Percentiles rank a stretch among this genome's conserved stretches.
phyloP scores from a whole-genome alignment of 1,140 invertebrate genomes.

The Eupristina koningsbergeri region DNA sequence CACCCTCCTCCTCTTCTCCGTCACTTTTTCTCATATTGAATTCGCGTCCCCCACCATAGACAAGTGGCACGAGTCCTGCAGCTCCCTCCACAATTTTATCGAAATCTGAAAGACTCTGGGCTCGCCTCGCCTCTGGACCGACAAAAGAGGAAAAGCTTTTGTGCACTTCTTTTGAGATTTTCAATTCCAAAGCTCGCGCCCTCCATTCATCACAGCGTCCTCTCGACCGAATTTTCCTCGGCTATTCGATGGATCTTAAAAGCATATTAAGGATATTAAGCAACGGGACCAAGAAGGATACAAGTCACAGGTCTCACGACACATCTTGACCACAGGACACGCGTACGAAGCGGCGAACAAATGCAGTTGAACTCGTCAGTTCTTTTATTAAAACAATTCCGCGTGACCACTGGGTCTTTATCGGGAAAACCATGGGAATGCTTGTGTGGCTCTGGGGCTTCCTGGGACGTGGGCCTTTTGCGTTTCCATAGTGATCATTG shows the following conservation, averaged over 20 bases:
- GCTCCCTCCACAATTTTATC: not conserved
- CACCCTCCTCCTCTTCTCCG: too few relatives aligned
- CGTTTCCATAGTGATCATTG: not conserved
- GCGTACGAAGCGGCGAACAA: not conserved
- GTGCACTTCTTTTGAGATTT: not conserved
- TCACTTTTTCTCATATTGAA: too few relatives aligned
- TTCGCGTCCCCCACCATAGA: not conserved
- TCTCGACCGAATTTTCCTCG: constrained; percentile 16
- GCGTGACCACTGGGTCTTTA: not conserved
- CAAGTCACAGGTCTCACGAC: too few relatives aligned
- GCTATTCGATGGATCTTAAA: constrained; percentile 32
- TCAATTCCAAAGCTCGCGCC: constrained; percentile 18
- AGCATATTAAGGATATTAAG: constrained; percentile 27
- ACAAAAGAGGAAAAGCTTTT: constrained; percentile 16
- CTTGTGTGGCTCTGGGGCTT: not conserved
- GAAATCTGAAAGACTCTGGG: not conserved
- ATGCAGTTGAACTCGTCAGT: not conserved
- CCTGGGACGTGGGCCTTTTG: constrained; percentile 8
- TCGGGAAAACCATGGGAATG: constrained; percentile 29
- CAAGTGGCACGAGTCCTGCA: constrained; percentile 23
- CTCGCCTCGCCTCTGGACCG: too few relatives aligned
- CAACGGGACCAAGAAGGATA: not conserved
- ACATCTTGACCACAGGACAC: constrained; percentile 12
- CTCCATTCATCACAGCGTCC: not conserved
- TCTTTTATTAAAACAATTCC: not conserved